These are phyloP conservation scores for Nematopogon swammerdamellus DNA, from an alignment of 2,888 invertebrate genomes.

Conservation along the genomic window DNA sequence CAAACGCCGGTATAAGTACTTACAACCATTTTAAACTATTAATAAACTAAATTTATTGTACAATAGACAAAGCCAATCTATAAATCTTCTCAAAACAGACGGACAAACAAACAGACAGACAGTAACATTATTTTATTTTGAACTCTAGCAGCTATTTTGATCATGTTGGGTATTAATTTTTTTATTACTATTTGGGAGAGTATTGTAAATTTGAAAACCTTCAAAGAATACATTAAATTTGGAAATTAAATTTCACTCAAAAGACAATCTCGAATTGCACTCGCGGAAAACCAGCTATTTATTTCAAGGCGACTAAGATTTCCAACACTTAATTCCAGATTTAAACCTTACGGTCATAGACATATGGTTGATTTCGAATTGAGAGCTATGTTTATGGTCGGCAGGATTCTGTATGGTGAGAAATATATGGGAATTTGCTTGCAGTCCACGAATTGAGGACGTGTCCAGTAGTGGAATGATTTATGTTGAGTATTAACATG, in stretches of 20 bases:
- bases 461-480: constrained; percentile 11
- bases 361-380: background rate
- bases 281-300: background rate
- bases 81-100: no score
- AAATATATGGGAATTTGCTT: background rate
- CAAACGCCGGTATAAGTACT: no score
- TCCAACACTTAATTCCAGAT: background rate
- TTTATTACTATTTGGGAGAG: no score
- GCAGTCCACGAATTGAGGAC: background rate
- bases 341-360: background rate
- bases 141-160: no score
- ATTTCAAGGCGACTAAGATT: background rate
- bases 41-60: no score
- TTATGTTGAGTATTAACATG: constrained; percentile 12
- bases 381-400: background rate
- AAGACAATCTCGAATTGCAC: background rate
- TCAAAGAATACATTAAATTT: background rate
- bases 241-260: background rate
- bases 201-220: no score
- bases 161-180: no score
- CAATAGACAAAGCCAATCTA: no score
- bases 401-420: background rate
- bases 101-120: no score
- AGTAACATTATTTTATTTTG: no score
- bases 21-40: no score